A percentile compares a stretch with the other conserved stretches of the same genome.
Conservation (phyloP, 2,888 invertebrate genomes). For the Eilema sororculum region DNA sequence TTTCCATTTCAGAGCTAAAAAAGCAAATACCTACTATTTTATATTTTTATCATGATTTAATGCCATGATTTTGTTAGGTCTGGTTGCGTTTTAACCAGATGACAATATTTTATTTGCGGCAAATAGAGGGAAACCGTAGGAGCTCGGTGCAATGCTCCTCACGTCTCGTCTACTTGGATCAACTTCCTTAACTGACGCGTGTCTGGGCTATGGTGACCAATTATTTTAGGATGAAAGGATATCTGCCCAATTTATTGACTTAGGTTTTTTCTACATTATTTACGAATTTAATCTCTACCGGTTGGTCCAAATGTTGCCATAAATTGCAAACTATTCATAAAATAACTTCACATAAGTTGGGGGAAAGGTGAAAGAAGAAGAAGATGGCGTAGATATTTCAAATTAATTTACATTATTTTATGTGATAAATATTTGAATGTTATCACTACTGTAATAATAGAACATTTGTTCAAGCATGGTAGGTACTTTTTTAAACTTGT, state of each 20-base stretch:
- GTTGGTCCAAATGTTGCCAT: neutral
- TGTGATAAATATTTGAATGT: neutral
- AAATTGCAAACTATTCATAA: too few species aligned
- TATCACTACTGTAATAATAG: too few species aligned
- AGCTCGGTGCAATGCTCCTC: conserved; percentile 34
- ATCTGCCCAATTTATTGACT: neutral
- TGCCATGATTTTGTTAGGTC: neutral
- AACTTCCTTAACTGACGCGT: conserved; percentile 66
- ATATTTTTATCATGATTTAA: neutral
- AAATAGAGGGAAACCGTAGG: conserved; percentile 41
- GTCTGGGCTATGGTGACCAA: conserved; percentile 36
- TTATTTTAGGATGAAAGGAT: neutral
- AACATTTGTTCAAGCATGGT: neutral
- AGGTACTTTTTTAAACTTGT: neutral
- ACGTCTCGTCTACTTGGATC: conserved; percentile 62
- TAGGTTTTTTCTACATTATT: neutral
- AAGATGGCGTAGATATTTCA: too few species aligned
- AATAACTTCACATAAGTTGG: too few species aligned
- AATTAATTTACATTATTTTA: neutral
- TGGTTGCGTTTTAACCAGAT: conserved; percentile 23
- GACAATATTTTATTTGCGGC: conserved; percentile 23
- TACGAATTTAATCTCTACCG: too few species aligned
- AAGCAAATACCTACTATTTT: neutral
- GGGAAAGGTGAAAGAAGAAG: too few species aligned
- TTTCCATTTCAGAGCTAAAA: neutral